These are phyloP conservation scores for Mionectes olivaceus DNA, from an alignment of 2,797 vertebrate genomes.

Conservation along the genomic window DNA sequence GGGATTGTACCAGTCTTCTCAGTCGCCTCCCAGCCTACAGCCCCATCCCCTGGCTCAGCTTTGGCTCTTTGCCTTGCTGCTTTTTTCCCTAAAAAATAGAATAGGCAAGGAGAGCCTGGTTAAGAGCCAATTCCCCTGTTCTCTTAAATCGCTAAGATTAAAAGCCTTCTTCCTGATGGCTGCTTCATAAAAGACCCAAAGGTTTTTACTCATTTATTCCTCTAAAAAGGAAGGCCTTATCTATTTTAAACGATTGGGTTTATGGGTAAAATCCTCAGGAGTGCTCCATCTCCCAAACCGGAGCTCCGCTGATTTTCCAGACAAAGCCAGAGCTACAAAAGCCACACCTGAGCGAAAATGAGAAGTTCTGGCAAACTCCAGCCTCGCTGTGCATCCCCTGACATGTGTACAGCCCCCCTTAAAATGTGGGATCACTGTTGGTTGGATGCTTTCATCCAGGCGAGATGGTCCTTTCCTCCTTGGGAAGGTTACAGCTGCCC, in stretches of 20 bases:
- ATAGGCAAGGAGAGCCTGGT: background rate
- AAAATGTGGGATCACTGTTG: background rate
- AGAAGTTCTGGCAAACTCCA: background rate
- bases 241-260: background rate
- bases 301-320: fast-evolving
- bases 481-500: background rate
- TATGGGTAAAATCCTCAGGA: background rate
- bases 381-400: background rate
- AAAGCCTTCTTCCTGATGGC: background rate
- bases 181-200: background rate
- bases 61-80: background rate
- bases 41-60: background rate
- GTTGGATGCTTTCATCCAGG: background rate
- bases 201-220: background rate
- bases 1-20: background rate
- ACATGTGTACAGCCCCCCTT: fast-evolving
- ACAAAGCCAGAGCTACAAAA: background rate
- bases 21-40: background rate
- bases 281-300: fast-evolving
- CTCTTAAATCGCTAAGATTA: background rate
- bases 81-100: background rate
- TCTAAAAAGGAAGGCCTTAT: background rate
- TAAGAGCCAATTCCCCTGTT: background rate
- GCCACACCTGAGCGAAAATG: background rate
- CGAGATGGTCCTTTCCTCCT: background rate